phyloP scores from a whole-genome alignment of 2,888 invertebrate species.

The Synergus gifuensis region DNA sequence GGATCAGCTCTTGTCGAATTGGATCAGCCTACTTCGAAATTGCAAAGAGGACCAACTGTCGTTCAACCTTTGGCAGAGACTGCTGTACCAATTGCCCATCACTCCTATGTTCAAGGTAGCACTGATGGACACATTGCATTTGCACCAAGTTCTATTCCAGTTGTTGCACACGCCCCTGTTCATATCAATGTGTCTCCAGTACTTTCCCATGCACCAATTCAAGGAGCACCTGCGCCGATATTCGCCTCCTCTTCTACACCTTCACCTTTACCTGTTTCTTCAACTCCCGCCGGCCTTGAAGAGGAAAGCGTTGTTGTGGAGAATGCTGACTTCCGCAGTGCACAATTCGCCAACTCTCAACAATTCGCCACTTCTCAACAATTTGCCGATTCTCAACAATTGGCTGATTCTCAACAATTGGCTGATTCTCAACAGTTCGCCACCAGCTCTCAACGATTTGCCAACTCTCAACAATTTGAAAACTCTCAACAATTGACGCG shows the following conservation, averaged over 20 bases:
- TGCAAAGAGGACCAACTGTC: conserved; percentile 78
- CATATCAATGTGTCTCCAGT: conserved; percentile 55
- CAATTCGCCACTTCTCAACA: conserved; percentile 43
- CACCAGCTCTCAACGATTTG: conserved; percentile 37
- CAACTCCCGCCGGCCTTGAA: conserved; percentile 59
- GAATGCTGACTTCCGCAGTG: conserved; percentile 71
- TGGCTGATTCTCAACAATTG: not conserved
- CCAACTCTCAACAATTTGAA: not conserved
- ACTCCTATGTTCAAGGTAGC: conserved; percentile 57
- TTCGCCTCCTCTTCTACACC: conserved; percentile 48
- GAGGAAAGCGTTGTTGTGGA: conserved; percentile 73
- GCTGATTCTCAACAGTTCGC: conserved; percentile 34
- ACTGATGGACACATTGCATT: conserved; percentile 56
- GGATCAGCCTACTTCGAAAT: conserved; percentile 81
- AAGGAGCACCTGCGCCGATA: conserved; percentile 59
- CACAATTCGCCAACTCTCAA: conserved; percentile 52
- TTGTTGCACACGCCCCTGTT: conserved; percentile 56
- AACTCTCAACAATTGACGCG: conserved; percentile 49
- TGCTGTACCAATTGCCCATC: conserved; percentile 58
- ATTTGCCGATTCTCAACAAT: conserved; percentile 48
- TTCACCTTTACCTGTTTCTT: conserved; percentile 53
- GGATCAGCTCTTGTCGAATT: conserved; percentile 82
- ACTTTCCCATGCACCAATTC: conserved; percentile 64
- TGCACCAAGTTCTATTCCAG: conserved; percentile 53
- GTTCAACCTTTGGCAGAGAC: conserved; percentile 69